Base-by-base conservation (phyloP, 2,888 invertebrate species). In the Leptopilina drosophilae region DNA sequence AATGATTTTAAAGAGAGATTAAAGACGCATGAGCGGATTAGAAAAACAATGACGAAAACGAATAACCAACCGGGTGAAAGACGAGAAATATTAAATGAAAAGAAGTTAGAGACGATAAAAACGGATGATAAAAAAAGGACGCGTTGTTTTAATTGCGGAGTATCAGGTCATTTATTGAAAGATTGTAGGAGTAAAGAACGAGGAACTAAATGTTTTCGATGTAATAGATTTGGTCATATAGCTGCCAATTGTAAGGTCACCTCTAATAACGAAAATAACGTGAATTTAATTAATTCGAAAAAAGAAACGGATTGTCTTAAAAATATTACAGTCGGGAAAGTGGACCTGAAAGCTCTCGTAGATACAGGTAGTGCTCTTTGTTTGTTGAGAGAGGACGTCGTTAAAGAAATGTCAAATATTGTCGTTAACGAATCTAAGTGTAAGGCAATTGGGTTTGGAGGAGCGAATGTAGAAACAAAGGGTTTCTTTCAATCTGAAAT, bases 261-360 rank as follows among this genome's bases (percentile, higher is more conserved):
- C 3, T 20, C 20, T 12, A 49, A 46, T 46, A 46, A n/a, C 11
- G 9, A 46, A 77, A 87, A 84, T 15, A 56, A 82, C 12, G 78
- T 89, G 40, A 82, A 82, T 42, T 77, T 88, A 40, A 53, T 87
- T 53, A 84, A 82, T 11, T 87, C 79, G 67, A 88, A 88, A 65
- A 79, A 59, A 20, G 78, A 14, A 20, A 66, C 5, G 8, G n/a
- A 66, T 42, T 66, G 46, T 67, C 49, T 46, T 67, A 49, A 49
- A 67, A 12, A 67, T 15, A 15, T 46, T 14, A 46, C 3, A 46
- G 46, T 67, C 8, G 20, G 46, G 1, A 67, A 67, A 15, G 62
- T 9, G 7, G 12, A 46, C 20, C 15, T 67, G 15, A 49, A 46
- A 46, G 67, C 67, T 12, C 42, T 67, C 6, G 15, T 67, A 9